These are phyloP conservation scores for Malachius bipustulatus DNA, from an alignment of 2,888 invertebrate genomes.

Conservation along the genomic window DNA sequence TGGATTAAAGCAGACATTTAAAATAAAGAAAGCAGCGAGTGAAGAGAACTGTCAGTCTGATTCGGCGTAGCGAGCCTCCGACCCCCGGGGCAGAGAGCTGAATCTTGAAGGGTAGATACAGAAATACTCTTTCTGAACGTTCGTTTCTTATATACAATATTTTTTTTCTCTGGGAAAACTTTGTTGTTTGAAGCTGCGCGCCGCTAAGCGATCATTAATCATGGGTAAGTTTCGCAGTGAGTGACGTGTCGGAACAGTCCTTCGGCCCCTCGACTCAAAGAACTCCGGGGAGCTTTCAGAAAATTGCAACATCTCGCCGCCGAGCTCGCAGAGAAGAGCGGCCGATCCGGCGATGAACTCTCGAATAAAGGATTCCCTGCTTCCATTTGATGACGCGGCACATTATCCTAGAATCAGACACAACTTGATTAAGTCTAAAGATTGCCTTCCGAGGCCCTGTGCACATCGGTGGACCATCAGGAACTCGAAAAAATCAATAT, in stretches of 20 bases:
- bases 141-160: slow-evolving; percentile 40
- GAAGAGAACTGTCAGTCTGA: slow-evolving; percentile 21
- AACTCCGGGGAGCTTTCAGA: slow-evolving; percentile 39
- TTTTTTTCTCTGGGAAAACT: slow-evolving; percentile 50
- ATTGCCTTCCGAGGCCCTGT: no score
- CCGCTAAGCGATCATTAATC: slow-evolving; percentile 45
- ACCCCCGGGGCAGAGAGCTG: slow-evolving; percentile 29
- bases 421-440: slow-evolving; percentile 3
- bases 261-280: slow-evolving; percentile 25
- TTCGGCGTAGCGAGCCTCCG: slow-evolving; percentile 22
- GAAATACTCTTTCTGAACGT: slow-evolving; percentile 38
- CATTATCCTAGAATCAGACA: slow-evolving; percentile 21
- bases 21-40: slow-evolving; percentile 23
- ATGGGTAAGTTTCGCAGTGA: slow-evolving; percentile 44
- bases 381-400: slow-evolving; percentile 31
- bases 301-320: slow-evolving; percentile 38
- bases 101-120: slow-evolving; percentile 41
- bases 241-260: slow-evolving; percentile 38
- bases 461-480: no score
- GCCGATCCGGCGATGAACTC: slow-evolving; percentile 31
- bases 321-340: slow-evolving; percentile 22
- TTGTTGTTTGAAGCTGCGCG: slow-evolving; percentile 49
- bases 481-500: no score
- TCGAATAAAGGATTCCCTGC: slow-evolving; percentile 27
- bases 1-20: slow-evolving; percentile 16